These are phyloP conservation scores for Ypsolopha sequella DNA, from an alignment of 2,888 invertebrate species.

Conservation along the genomic window DNA sequence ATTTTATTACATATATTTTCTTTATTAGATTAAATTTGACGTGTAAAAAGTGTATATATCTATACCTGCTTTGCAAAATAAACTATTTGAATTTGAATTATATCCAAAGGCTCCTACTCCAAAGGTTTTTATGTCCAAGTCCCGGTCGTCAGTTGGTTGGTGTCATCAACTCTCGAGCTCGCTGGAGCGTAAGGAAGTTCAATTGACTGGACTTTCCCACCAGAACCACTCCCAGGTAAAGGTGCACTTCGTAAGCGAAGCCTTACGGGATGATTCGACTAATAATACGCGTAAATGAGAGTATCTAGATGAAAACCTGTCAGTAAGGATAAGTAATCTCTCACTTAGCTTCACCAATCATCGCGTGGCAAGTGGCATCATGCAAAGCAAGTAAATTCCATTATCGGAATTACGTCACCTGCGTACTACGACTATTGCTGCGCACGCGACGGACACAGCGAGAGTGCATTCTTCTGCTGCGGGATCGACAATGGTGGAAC, in stretches of 20 bases:
- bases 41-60: too few species aligned
- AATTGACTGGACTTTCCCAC: slow-evolving; percentile 52
- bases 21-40: too few species aligned
- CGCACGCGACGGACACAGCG: slow-evolving; percentile 38
- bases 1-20: too few species aligned
- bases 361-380: too few species aligned
- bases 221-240: slow-evolving; percentile 18
- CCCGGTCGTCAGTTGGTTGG: neutral
- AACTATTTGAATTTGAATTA: too few species aligned
- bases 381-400: neutral
- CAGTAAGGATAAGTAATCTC: too few species aligned
- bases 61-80: too few species aligned
- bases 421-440: slow-evolving; percentile 25
- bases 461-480: slow-evolving; percentile 63
- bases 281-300: neutral
- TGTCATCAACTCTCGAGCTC: slow-evolving; percentile 49
- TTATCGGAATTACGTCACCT: slow-evolving; percentile 24
- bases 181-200: slow-evolving; percentile 54
- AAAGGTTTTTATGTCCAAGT: neutral
- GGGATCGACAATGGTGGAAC: slow-evolving; percentile 57
- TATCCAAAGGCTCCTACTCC: neutral
- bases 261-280: neutral
- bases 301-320: neutral
- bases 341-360: too few species aligned
- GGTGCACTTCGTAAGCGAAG: neutral